Conservation (phyloP, 1,140 invertebrate genomes). For the Hormaphis cornu region DNA sequence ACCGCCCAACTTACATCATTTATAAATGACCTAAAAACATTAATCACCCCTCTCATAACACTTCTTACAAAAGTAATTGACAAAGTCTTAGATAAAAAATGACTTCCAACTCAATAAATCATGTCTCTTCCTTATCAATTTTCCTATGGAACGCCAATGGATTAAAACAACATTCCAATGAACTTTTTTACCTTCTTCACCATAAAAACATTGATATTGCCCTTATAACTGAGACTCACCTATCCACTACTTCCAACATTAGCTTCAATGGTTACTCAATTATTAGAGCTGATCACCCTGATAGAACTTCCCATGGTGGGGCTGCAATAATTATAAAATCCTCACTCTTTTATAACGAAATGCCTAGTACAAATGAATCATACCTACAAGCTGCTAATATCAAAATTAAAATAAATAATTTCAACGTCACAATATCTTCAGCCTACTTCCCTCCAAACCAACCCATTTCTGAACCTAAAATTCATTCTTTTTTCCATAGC, state of each 20-base stretch:
- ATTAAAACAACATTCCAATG: slow-evolving; percentile 32
- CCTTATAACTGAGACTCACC: slow-evolving; percentile 38
- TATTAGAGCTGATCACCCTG: background rate
- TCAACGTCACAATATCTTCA: background rate
- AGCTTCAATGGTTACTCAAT: background rate
- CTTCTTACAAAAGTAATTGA: background rate
- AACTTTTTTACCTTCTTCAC: slow-evolving; percentile 34
- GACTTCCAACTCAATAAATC: background rate
- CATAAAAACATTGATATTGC: slow-evolving; percentile 36
- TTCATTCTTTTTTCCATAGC: too few species aligned
- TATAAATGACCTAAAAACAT: background rate
- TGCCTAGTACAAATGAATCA: background rate
- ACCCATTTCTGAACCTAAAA: too few species aligned
- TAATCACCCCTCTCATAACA: background rate
- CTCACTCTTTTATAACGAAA: too few species aligned
- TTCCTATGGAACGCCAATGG: slow-evolving; percentile 36
- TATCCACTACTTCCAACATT: slow-evolving; percentile 24
- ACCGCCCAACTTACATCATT: background rate
- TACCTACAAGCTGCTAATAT: background rate
- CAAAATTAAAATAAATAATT: background rate
- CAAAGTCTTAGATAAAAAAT: background rate
- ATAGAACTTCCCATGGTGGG: background rate
- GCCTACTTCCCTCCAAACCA: too few species aligned
- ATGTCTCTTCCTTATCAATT: background rate
- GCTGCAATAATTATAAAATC: too few species aligned